phyloP scores from a whole-genome alignment of 2,888 invertebrate species.

The Loripinus fragilis region DNA sequence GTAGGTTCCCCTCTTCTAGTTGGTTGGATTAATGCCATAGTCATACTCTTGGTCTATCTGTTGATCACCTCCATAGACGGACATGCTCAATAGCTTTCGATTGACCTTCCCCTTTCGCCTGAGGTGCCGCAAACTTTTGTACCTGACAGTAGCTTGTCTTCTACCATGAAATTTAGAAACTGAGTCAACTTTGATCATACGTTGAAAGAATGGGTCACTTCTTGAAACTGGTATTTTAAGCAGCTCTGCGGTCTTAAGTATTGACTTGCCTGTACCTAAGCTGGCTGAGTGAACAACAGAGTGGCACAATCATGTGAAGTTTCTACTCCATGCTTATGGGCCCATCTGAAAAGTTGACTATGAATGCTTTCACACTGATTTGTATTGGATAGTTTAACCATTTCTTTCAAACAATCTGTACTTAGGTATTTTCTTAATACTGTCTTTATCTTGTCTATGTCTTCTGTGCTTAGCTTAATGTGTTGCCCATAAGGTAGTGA shows the following conservation, averaged over 20 bases:
- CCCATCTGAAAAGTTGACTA: conserved; percentile 15
- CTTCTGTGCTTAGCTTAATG: conserved; percentile 9
- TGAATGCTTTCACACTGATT: conserved; percentile 33
- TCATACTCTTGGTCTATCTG: neutral
- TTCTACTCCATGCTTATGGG: conserved; percentile 30
- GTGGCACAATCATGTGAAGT: conserved; percentile 26
- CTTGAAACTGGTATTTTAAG: conserved; percentile 14
- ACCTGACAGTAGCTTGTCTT: neutral
- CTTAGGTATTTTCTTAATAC: neutral
- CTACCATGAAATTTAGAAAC: neutral
- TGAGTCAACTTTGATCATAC: neutral
- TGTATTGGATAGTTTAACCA: conserved; percentile 15
- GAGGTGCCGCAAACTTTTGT: conserved; percentile 2
- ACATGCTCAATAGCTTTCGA: neutral
- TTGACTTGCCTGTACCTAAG: conserved; percentile 5
- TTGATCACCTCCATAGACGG: neutral
- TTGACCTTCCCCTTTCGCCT: neutral
- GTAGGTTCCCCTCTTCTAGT: neutral
- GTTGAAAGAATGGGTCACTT: conserved; percentile 9
- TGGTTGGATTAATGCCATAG: neutral
- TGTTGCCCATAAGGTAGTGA: conserved; percentile 26
- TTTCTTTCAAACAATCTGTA: neutral
- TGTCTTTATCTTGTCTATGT: conserved; percentile 17
- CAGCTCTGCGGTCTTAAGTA: neutral
- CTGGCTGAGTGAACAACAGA: conserved; percentile 20